Evolutionary conservation across 2,888 invertebrate species (phyloP).

Genomic region (Drosophila borborema): DNA sequence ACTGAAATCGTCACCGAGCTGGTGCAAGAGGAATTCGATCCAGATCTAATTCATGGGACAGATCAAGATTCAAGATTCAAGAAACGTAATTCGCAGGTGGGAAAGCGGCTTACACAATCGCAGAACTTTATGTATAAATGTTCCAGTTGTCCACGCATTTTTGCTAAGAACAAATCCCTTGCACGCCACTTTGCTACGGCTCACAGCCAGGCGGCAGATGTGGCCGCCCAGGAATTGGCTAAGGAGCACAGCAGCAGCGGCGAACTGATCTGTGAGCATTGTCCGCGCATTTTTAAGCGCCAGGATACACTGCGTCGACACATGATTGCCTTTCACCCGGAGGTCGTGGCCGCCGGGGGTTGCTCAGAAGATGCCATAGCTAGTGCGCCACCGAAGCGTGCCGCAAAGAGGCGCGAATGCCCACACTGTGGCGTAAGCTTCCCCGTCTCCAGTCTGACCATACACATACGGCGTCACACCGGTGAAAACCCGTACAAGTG

Average conservation of each 20-base stretch:
- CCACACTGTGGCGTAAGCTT: constrained; percentile 87
- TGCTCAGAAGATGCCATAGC: not conserved
- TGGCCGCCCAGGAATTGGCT: constrained; percentile 59
- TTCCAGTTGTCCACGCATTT: constrained; percentile 66
- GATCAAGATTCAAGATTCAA: not conserved
- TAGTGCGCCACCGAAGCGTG: constrained; percentile 45
- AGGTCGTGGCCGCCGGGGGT: constrained; percentile 67
- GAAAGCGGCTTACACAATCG: constrained; percentile 59
- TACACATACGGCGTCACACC: constrained; percentile 89
- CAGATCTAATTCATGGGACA: constrained; percentile 6
- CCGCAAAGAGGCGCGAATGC: constrained; percentile 85
- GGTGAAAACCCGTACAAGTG: constrained; percentile 89
- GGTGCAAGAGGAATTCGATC: constrained; percentile 19
- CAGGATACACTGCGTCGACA: constrained; percentile 87
- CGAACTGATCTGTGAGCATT: constrained; percentile 70
- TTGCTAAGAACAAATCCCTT: constrained; percentile 74
- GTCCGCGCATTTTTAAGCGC: constrained; percentile 86
- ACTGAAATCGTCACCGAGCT: constrained; percentile 7
- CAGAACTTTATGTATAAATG: constrained; percentile 62
- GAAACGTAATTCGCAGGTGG: constrained; percentile 55
- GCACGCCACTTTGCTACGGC: constrained; percentile 66
- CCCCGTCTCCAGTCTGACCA: constrained; percentile 87
- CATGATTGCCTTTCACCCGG: constrained; percentile 82
- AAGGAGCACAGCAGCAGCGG: constrained; percentile 49
- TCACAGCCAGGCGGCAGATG: constrained; percentile 57